phyloP scores from a whole-genome alignment of 2,888 invertebrate species.

The Rhaphigaster nebulosa region DNA sequence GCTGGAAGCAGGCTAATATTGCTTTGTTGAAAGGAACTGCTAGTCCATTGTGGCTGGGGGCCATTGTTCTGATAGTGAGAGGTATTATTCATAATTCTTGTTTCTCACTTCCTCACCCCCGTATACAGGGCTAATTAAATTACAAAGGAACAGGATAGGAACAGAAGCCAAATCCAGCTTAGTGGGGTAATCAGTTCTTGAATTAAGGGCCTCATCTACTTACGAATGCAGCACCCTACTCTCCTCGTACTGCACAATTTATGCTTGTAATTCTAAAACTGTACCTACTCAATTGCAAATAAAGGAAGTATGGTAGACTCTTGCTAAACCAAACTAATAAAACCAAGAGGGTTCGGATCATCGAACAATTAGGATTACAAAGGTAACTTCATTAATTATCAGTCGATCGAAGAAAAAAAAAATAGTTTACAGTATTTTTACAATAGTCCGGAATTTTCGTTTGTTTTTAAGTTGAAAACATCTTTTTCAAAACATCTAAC shows the following conservation, averaged over 20 bases:
- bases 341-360: no score
- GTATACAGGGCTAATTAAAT: slow-evolving; percentile 36
- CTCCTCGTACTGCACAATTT: background rate
- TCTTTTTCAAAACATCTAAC: no score
- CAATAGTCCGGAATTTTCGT: no score
- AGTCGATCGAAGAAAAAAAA: no score
- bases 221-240: background rate
- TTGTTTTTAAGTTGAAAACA: no score
- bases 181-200: slow-evolving; percentile 25
- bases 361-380: no score
- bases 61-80: slow-evolving; percentile 40
- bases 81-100: slow-evolving; percentile 47
- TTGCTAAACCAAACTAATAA: no score
- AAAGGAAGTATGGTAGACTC: no score
- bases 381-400: no score
- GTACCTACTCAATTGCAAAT: background rate
- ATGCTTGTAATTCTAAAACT: background rate
- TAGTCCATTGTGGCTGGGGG: background rate
- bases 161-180: slow-evolving; percentile 30
- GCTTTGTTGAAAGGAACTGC: slow-evolving; percentile 24
- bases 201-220: background rate
- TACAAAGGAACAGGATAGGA: slow-evolving; percentile 34
- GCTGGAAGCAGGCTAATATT: background rate
- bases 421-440: no score
- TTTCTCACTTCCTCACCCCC: slow-evolving; percentile 39